Evolutionary conservation across 35 echinoderm and acorn worm species (phyloP).

Genomic region (Heliocidaris erythrogramma): DNA sequence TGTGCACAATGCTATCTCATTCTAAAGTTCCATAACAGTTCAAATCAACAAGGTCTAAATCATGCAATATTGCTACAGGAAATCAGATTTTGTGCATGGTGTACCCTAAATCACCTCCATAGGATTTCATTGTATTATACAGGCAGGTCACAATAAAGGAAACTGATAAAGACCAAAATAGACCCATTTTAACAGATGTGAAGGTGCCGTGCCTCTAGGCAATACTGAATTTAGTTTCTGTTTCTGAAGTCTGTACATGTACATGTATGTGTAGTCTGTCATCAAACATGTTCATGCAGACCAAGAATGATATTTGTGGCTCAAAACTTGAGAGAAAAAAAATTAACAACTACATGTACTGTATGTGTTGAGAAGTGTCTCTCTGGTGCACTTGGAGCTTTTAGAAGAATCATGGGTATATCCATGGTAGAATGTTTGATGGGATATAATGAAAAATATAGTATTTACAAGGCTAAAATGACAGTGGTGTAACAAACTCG

Average conservation of each 20-base stretch:
- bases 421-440: too few species aligned
- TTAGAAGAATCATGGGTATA: too few species aligned
- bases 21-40: not conserved
- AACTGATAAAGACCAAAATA: constrained; percentile 3
- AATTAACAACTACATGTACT: too few species aligned
- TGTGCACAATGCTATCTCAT: not conserved
- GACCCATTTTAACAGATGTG: not conserved
- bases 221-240: not conserved
- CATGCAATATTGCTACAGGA: not conserved
- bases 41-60: not conserved
- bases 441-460: too few species aligned
- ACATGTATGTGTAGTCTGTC: not conserved
- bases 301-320: not conserved
- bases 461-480: too few species aligned
- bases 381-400: too few species aligned
- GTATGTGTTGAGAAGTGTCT: too few species aligned
- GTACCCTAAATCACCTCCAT: not conserved
- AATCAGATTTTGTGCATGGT: not conserved
- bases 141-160: not conserved
- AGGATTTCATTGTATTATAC: not conserved
- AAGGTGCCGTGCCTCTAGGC: not conserved
- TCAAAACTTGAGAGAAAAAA: too few species aligned
- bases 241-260: not conserved
- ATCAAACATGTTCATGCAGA: not conserved
- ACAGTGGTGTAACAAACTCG: too few species aligned